Conservation (phyloP, 2,113 vertebrate species). For the Beaufortia kweichowensis region DNA sequence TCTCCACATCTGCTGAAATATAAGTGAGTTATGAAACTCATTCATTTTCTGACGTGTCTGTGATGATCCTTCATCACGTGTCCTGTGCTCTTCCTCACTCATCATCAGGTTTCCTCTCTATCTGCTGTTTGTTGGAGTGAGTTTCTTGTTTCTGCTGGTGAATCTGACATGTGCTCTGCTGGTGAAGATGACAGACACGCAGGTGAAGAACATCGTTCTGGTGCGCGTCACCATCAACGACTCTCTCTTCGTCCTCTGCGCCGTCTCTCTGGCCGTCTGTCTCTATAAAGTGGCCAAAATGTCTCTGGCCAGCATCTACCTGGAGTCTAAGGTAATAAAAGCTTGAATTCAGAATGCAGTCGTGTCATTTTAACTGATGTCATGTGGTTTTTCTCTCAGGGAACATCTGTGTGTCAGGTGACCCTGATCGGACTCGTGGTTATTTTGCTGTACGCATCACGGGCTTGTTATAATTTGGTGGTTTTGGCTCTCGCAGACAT, state of each 20-base stretch:
- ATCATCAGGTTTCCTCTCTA: conserved; percentile 69
- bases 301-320: conserved; percentile 87
- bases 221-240: conserved; percentile 87
- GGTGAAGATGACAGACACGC: conserved; percentile 79
- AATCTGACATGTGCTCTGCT: conserved; percentile 91
- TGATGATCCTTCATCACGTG: neutral
- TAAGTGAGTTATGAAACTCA: conserved; percentile 71
- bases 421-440: conserved; percentile 86
- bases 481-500: conserved; percentile 84
- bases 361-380: neutral
- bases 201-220: conserved; percentile 81
- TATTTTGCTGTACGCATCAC: conserved; percentile 88
- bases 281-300: conserved; percentile 91
- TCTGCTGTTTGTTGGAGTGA: conserved; percentile 85
- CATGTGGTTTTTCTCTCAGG: conserved; percentile 69
- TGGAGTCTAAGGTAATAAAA: conserved; percentile 83
- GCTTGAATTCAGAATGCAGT: neutral
- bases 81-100: neutral
- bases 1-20: conserved; percentile 85
- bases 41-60: neutral
- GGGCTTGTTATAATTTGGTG: conserved; percentile 96
- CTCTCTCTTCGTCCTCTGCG: conserved; percentile 84
- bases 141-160: conserved; percentile 90
- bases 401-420: conserved; percentile 94
- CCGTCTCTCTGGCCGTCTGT: conserved; percentile 83